These are phyloP conservation scores for Meandrusa payeni DNA, from an alignment of 2,888 invertebrate genomes.

Conservation along the genomic window DNA sequence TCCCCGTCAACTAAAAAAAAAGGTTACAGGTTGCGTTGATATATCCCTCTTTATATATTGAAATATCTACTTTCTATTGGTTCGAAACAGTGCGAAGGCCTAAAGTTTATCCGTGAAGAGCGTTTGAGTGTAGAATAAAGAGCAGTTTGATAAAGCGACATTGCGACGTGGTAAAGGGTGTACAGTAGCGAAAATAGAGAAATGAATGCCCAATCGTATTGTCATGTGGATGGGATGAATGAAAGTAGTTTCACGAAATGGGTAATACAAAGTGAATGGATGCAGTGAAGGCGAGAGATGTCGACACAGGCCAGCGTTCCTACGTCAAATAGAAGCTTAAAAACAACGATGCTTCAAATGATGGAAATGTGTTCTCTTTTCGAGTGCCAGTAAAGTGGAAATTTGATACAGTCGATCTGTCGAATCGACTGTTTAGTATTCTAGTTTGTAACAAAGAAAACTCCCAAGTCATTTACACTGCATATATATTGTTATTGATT, in stretches of 20 bases:
- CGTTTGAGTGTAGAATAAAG: constrained; percentile 15
- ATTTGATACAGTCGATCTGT: no score
- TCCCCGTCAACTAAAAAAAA: no score
- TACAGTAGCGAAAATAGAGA: constrained; percentile 19
- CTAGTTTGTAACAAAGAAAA: no score
- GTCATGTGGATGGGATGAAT: constrained; percentile 22
- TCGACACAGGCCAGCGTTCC: constrained; percentile 14
- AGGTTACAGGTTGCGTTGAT: no score
- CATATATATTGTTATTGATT: no score
- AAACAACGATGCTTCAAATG: constrained; percentile 12
- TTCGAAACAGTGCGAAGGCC: no score
- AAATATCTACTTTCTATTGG: no score
- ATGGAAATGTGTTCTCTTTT: constrained; percentile 9
- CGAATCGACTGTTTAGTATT: no score
- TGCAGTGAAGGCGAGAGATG: constrained; percentile 11
- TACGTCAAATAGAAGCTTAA: constrained; percentile 18
- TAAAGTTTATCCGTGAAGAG: no score
- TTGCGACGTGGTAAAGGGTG: constrained; percentile 22
- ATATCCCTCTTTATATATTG: no score
- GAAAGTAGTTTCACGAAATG: constrained; percentile 23
- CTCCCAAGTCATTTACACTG: no score
- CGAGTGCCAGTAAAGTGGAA: constrained; percentile 1
- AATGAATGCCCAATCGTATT: constrained; percentile 23
- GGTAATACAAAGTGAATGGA: constrained; percentile 24
- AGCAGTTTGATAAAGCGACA: constrained; percentile 20